Percentiles rank a stretch among this genome's conserved stretches.
phyloP scores from a whole-genome alignment of 1,140 invertebrate species.

The Drosophila ananassae region DNA sequence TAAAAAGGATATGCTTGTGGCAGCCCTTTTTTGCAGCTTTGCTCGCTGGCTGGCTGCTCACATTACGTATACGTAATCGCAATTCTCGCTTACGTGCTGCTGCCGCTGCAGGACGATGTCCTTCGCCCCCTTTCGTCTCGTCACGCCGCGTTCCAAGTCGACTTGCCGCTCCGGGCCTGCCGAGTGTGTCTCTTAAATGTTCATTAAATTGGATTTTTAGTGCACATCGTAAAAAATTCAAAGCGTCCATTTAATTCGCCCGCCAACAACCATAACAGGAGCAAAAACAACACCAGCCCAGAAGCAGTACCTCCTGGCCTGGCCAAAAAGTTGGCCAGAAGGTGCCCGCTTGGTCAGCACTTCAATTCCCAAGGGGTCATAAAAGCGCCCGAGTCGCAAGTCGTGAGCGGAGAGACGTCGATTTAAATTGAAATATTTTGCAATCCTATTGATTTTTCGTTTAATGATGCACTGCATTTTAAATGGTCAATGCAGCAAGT shows the following conservation, averaged over 20 bases:
- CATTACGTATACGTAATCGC: conserved; percentile 77
- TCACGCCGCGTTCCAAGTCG: not conserved
- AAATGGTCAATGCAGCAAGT: conserved; percentile 62
- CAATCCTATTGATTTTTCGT: conserved; percentile 71
- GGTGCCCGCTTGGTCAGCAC: conserved; percentile 55
- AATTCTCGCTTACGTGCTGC: conserved; percentile 72
- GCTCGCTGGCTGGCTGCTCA: conserved; percentile 41
- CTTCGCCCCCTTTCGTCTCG: conserved; percentile 6
- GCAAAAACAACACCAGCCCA: conserved; percentile 40
- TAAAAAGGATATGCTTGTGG: conserved; percentile 80
- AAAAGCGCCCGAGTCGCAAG: conserved; percentile 53
- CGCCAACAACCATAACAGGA: conserved; percentile 48
- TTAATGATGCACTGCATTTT: conserved; percentile 72
- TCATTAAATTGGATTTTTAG: conserved; percentile 84
- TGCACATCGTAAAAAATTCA: conserved; percentile 83
- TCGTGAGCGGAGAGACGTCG: conserved; percentile 34
- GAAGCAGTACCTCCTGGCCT: conserved; percentile 6
- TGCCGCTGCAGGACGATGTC: conserved; percentile 31
- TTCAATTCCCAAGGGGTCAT: conserved; percentile 59
- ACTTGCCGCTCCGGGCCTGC: conserved; percentile 6
- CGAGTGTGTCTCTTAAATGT: conserved; percentile 82
- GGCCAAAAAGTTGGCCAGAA: conserved; percentile 43
- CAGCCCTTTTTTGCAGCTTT: conserved; percentile 66
- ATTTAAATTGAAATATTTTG: conserved; percentile 79
- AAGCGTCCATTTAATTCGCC: conserved; percentile 80